Percentiles rank a stretch among this genome's conserved stretches.
These are phyloP conservation scores for Dynastes tityus DNA, from an alignment of 2,888 invertebrate genomes.

Conservation along the genomic window DNA sequence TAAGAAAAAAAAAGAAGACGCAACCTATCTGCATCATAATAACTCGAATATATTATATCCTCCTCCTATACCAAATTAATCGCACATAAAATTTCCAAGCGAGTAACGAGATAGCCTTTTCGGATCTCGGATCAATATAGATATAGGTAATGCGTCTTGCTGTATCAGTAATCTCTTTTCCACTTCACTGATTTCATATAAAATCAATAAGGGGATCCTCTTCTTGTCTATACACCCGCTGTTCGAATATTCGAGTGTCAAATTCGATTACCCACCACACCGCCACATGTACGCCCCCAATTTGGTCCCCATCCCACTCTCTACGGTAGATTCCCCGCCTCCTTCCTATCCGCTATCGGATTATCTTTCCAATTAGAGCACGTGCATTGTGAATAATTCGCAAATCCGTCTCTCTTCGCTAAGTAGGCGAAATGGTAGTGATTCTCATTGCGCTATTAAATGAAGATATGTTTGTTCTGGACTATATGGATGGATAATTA, in stretches of 20 bases:
- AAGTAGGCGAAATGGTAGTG: not conserved
- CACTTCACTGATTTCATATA: slow-evolving; percentile 46
- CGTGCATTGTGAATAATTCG: slow-evolving; percentile 24
- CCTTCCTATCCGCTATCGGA: slow-evolving; percentile 32
- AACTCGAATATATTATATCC: too few relatives aligned
- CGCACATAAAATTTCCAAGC: slow-evolving; percentile 23
- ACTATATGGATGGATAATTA: too few relatives aligned
- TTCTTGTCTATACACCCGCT: slow-evolving; percentile 20
- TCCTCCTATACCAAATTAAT: slow-evolving; percentile 22
- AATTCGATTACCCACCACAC: slow-evolving; percentile 32
- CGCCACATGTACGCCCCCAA: too few relatives aligned
- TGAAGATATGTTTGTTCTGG: too few relatives aligned
- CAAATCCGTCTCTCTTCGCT: slow-evolving; percentile 8
- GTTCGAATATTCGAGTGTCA: slow-evolving; percentile 44
- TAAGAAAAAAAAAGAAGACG: not conserved
- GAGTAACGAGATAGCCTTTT: slow-evolving; percentile 11
- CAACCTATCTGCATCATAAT: too few relatives aligned
- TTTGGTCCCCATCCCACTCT: not conserved
- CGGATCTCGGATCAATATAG: slow-evolving; percentile 32
- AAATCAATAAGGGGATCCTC: slow-evolving; percentile 39
- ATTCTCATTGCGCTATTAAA: too few relatives aligned
- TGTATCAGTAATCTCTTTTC: slow-evolving; percentile 48
- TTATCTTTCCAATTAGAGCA: slow-evolving; percentile 42
- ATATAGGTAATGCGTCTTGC: slow-evolving; percentile 32
- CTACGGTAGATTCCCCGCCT: not conserved